Evolutionary conservation across 2,797 vertebrate species (phyloP).

Genomic region (Strix occidentalis): DNA sequence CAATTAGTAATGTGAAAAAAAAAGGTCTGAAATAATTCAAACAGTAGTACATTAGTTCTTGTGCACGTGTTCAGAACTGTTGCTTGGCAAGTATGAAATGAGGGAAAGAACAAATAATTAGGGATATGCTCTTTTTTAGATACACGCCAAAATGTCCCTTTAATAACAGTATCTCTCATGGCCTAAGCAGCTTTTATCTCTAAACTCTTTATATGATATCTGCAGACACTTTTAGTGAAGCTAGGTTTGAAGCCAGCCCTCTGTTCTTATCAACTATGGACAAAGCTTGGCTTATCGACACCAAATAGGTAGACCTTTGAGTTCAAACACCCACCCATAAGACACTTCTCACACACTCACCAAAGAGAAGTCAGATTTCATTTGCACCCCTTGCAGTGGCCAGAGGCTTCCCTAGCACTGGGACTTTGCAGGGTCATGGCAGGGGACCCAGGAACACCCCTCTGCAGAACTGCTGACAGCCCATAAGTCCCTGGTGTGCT

Average conservation of each 20-base stretch:
- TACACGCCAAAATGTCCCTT: background rate
- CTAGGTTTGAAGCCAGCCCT: background rate
- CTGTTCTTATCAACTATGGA: background rate
- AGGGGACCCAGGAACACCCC: background rate
- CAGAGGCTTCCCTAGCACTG: background rate
- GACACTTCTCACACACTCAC: background rate
- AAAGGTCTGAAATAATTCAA: conserved; percentile 19
- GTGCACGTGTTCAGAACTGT: background rate
- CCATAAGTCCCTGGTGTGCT: background rate
- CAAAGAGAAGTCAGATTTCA: background rate
- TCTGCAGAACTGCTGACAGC: background rate
- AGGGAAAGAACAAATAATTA: background rate
- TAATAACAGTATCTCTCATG: background rate
- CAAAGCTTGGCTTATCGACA: background rate
- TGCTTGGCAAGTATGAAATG: background rate
- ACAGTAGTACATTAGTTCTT: background rate
- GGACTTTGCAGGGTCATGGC: background rate
- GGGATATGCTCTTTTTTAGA: background rate
- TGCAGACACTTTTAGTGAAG: background rate
- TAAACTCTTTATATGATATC: conserved; percentile 11
- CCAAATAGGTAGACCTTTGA: background rate
- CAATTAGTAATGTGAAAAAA: conserved; percentile 40
- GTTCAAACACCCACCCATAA: background rate
- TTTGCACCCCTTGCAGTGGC: fast-evolving
- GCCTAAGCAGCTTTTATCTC: background rate